phyloP scores from a whole-genome alignment of 2,797 vertebrate genomes.

The Coracias cyanogaster region DNA sequence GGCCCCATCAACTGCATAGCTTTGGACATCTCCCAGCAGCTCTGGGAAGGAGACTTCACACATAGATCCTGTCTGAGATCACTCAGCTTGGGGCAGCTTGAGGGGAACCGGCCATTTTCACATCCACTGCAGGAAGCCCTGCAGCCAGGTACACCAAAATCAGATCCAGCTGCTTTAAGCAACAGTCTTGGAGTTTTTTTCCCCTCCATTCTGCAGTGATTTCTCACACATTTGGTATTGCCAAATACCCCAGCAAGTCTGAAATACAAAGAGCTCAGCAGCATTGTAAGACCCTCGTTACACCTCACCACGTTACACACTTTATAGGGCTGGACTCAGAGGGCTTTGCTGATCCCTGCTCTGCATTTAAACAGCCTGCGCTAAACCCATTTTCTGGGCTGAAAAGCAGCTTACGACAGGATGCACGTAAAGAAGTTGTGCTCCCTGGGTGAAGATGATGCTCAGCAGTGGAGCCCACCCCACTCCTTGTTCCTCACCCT shows the following conservation, averaged over 20 bases:
- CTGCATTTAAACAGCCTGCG: background rate
- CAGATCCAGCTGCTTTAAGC: background rate
- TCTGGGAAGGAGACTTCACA: background rate
- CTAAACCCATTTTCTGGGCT: background rate
- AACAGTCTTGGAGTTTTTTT: background rate
- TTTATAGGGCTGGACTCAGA: background rate
- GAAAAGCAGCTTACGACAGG: background rate
- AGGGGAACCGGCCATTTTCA: background rate
- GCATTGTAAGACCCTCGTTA: background rate
- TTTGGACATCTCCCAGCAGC: slow-evolving; percentile 23
- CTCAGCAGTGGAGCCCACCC: accelerated
- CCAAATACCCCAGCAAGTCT: background rate
- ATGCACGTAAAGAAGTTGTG: accelerated
- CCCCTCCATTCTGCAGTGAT: background rate
- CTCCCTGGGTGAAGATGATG: accelerated
- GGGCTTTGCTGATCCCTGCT: background rate
- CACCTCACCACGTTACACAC: accelerated
- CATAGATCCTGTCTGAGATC: background rate
- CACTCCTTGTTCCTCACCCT: background rate
- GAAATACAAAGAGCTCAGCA: background rate
- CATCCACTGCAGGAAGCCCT: background rate
- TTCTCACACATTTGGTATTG: background rate
- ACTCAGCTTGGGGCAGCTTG: background rate
- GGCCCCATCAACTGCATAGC: background rate
- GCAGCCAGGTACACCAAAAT: background rate